Evolutionary conservation across 2,888 invertebrate species (phyloP).

Genomic region (Nymphalis polychloros): DNA sequence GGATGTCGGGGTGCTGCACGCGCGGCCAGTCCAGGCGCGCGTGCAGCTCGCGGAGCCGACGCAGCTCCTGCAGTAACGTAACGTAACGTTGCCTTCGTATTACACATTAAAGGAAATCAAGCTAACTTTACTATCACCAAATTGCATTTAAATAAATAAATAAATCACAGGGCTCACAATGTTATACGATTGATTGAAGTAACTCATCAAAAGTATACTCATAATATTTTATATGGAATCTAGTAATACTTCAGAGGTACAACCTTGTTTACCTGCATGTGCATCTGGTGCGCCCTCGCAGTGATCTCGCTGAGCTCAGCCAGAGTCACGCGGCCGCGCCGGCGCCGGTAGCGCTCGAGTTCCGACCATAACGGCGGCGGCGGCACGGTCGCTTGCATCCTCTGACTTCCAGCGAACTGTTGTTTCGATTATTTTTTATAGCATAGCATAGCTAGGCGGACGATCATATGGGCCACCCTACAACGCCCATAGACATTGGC

Average conservation of each 20-base stretch:
- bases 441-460: too few species aligned
- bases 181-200: too few species aligned
- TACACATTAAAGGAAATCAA: too few species aligned
- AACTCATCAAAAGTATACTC: too few species aligned
- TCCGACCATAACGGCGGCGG: conserved; percentile 41
- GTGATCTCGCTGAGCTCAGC: conserved; percentile 41
- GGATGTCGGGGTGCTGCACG: conserved; percentile 40
- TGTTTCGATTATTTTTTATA: neutral
- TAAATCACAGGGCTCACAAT: too few species aligned
- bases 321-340: conserved; percentile 41
- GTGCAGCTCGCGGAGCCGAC: conserved; percentile 38
- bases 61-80: conserved; percentile 32
- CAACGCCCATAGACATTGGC: too few species aligned
- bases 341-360: conserved; percentile 39
- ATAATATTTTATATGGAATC: too few species aligned
- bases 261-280: conserved; percentile 28
- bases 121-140: too few species aligned
- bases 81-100: too few species aligned
- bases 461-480: too few species aligned
- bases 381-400: conserved; percentile 37
- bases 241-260: neutral
- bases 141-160: too few species aligned
- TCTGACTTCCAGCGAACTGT: neutral
- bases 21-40: conserved; percentile 41
- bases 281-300: conserved; percentile 36